Evolutionary conservation across 92 coral and sea anemone genomes (phyloP).

Genomic region (Scolanthus callimorphus): DNA sequence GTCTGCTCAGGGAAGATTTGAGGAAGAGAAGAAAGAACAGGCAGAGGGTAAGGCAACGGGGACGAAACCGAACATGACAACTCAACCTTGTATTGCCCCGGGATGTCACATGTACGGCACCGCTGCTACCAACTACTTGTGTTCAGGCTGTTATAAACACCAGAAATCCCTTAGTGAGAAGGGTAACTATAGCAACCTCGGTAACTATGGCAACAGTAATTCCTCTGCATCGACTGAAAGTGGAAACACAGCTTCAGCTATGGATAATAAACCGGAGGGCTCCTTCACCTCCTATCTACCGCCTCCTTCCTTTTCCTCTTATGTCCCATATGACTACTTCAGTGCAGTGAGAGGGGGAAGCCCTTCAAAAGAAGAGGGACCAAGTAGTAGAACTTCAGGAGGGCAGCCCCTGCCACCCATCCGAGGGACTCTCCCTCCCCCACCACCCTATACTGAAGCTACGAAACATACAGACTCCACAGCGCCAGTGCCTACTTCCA

Average conservation of each 20-base stretch:
- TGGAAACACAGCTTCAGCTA: neutral
- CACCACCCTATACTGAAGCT: slow-evolving; percentile 22
- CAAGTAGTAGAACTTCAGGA: neutral
- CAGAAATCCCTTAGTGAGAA: slow-evolving; percentile 76
- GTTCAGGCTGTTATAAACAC: slow-evolving; percentile 80
- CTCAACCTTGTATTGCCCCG: slow-evolving; percentile 73
- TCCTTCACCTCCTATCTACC: slow-evolving; percentile 29
- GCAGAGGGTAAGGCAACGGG: slow-evolving; percentile 7
- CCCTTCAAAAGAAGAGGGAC: neutral
- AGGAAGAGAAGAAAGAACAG: slow-evolving; percentile 64
- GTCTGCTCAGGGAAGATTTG: slow-evolving; percentile 77
- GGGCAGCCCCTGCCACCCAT: neutral
- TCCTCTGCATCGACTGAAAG: slow-evolving; percentile 4
- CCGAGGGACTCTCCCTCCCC: neutral
- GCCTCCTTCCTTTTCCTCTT: slow-evolving; percentile 44
- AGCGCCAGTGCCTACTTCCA: neutral
- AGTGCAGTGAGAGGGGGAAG: neutral
- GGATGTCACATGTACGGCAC: slow-evolving; percentile 89
- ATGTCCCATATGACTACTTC: slow-evolving; percentile 39
- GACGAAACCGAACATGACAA: slow-evolving; percentile 9
- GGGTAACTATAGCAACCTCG: slow-evolving; percentile 24
- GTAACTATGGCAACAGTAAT: neutral
- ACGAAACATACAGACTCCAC: slow-evolving; percentile 3
- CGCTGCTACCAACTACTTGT: slow-evolving; percentile 80
- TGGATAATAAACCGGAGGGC: neutral